Base-by-base conservation (phyloP, 53 echinoderm and acorn worm genomes). In the Actinopyga echinites region DNA sequence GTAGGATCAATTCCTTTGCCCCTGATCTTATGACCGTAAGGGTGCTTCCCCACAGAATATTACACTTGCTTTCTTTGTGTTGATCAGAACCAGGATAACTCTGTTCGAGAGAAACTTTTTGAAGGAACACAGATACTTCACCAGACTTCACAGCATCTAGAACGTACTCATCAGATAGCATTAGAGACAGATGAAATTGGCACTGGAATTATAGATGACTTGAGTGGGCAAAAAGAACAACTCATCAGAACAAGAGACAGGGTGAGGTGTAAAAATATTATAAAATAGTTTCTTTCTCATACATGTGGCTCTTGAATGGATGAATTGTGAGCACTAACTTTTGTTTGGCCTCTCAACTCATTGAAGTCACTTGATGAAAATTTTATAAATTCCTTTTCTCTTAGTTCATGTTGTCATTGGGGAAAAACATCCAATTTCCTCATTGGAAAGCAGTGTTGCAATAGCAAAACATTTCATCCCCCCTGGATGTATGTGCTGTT, bases 211-310 rank as follows among this genome's bases (percentile, higher is more conserved):
- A 89, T 99, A 19, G 99, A 99, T 79, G 99, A 99, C 56, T 82
- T 99, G 26, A 92, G 89, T 30, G 90, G 88, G n/a, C 99, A 99
- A 60, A 99, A 99, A 55, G 99, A 99, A 56, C 99, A 99, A 79
- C 94, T 99, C 8, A 61, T 99, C 40, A 89, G 94, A 34, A 89
- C 99, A 6, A 99, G 86, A 75, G 99, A 99, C 8, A 92, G 86
- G 91, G 99, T 99, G 82, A 37, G 92, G 26, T 28, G 53, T 49
- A 20, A 29, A 24, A 33, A 36, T 34, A 26, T 24, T 2, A n/a
- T 53, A n/a, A 25, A 5, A n/a, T 36, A 32, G 12, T 64, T 23
- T 64, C 23, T 64, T 25, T 64, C 65, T 64, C 21, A 55, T 13
- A 20, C 20, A 20, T 20, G 11, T 55, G 12, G 20, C 12, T 13